A percentile compares a stretch with the other conserved stretches of the same genome.
Conservation (phyloP, 2,888 invertebrate genomes). For the Nomada hirtipes region DNA sequence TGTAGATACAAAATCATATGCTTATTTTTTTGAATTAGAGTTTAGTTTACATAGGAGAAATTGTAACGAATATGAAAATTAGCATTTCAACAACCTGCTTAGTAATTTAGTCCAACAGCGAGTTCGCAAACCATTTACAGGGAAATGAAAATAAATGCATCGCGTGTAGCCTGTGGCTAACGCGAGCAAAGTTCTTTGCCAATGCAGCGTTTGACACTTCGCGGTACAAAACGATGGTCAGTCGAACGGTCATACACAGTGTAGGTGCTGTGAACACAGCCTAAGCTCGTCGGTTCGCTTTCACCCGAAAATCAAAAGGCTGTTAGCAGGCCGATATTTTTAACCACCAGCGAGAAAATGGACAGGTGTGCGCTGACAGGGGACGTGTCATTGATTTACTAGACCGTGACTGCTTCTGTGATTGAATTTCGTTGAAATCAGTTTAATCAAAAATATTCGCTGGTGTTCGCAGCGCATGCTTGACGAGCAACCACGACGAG, state of each 20-base stretch:
- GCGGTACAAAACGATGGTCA: constrained; percentile 8
- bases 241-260: constrained; percentile 1
- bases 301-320: constrained; percentile 43
- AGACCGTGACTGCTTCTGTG: background rate
- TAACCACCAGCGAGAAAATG: constrained; percentile 26
- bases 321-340: constrained; percentile 50
- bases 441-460: constrained; percentile 3
- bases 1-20: too few species aligned
- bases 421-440: constrained; percentile 25
- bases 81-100: background rate
- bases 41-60: too few species aligned
- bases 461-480: background rate
- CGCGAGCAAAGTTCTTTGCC: too few species aligned
- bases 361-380: background rate
- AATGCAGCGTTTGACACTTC: constrained; percentile 18
- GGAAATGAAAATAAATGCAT: background rate
- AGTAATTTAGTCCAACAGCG: background rate
- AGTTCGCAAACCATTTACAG: background rate
- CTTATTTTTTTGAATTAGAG: too few species aligned
- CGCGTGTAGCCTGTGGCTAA: too few species aligned
- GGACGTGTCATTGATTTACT: constrained; percentile 31
- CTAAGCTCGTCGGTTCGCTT: constrained; percentile 33
- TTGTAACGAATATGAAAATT: background rate
- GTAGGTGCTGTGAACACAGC: constrained; percentile 2
- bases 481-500: background rate